Evolutionary conservation across 2,113 vertebrate genomes (phyloP), one percentile per base, ranked within the genome.

Genomic region (Seriola aureovittata): DNA sequence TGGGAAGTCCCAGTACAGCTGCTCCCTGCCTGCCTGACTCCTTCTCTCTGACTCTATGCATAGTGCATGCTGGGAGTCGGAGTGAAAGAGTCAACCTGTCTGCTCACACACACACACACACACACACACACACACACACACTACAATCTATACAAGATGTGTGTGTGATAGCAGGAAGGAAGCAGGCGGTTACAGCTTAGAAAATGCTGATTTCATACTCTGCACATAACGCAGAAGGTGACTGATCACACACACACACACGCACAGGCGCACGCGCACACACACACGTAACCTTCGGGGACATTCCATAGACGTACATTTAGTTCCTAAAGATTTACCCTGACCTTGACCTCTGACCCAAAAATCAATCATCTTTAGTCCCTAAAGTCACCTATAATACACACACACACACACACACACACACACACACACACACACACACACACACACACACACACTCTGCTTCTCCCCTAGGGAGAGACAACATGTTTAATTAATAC

Each of bases 401-500:
- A 73, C 25, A 34, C 64, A 75, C 71, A 71, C 38, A 63, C 29
- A 60, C 48, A 71, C 59, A 75, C 46, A 66, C 16, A 82, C 21
- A 67, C 19, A 67, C 58, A 77, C 25, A 42, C 65, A 72, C 72
- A 71, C 29, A 59, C 32, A 55, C 50, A 67, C 58, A 77, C 25
- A 25, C 59, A 71, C 69, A 71, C 40, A 64, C 23, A 60, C 42
- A 69, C 59, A 72, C 48, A 66, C 16, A 83, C 21, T 64, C 19
- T 48, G 42, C 16, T 57, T 55, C 76, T 55, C 36, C 74, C 82
- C 63, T 36, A 46, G 74, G 76, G 70, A 65, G 70, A 71, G 76
- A 78, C 81, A 85, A 75, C 46, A 63, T 88, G 82, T 89, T 90
- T 93, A 91, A 92, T 93, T 92, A 92, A 89, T 88, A 82, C 89